Evolutionary conservation across 2,888 invertebrate species (phyloP), one percentile per base, ranked within the genome.

Genomic region (Invenusta paracnida): DNA sequence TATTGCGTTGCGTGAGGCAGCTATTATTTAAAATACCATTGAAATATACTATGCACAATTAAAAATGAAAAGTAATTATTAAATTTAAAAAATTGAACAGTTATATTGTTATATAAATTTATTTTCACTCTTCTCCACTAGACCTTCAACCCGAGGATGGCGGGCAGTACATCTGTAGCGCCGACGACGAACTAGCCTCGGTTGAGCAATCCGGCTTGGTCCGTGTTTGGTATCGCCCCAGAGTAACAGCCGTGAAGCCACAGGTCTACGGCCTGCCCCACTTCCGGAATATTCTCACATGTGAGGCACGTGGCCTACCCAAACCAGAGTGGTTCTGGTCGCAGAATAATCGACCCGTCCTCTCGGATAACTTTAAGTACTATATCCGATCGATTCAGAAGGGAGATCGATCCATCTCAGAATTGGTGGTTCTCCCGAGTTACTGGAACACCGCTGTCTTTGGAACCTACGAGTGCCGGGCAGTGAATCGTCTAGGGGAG

Each of bases 321-420:
- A 29, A 83, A 27, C 83, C 83, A 29, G 31, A n/a, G 25, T 83
- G 83, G 83, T 30, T 31, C 30, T 83, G 83, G 83, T 30, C 2
- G 28, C 48, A 31, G 30, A 30, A 83, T 27, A 48, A 48, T 30
- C 28, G n/a, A 27, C 83, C 48, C 5, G 48, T 48, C 5, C 5
- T 48, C 2, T 79, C 27, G 28, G 28, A 27, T n/a, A 25, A 79
- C 25, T 83, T 67, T n/a, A 83, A 48, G 28, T 83, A 83, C 48
- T 48, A 2, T 1, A 83, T 83, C 1, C 30, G 48, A 31, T 23
- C 48, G 0, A 31, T 29, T 29, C 30, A 83, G 30, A 31, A 29
- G 1, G 48, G 48, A 11, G 83, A 83, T 48, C 30, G 31, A 2
- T 83, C 83, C 11, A 31, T 30, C 25, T 83, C 83, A 0, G 83